phyloP scores from a whole-genome alignment of 2,797 vertebrate genomes.

The Phoebastria nigripes region DNA sequence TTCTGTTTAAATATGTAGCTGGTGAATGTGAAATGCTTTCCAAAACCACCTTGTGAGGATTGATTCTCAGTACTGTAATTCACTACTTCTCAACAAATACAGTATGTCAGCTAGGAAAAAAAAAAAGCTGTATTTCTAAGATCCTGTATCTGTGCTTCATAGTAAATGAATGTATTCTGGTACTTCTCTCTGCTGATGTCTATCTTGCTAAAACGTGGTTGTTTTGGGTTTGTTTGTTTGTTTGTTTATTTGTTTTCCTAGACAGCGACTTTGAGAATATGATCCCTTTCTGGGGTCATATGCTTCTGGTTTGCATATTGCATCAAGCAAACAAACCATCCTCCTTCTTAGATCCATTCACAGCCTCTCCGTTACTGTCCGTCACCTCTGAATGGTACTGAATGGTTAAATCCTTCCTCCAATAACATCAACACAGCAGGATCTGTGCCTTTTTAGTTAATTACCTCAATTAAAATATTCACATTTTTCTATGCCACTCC shows the following conservation, averaged over 20 bases:
- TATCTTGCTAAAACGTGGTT: neutral
- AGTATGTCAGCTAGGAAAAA: neutral
- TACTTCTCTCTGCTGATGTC: neutral
- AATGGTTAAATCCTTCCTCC: neutral
- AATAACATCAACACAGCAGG: neutral
- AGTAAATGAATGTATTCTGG: neutral
- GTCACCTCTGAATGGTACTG: neutral
- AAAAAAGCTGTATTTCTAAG: neutral
- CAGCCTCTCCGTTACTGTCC: neutral
- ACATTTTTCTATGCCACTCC: neutral
- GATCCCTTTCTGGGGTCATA: neutral
- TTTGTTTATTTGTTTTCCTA: neutral
- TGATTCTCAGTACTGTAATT: neutral
- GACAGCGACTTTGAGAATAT: neutral
- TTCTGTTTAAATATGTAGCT: neutral
- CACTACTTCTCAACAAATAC: neutral
- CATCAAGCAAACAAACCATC: neutral
- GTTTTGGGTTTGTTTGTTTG: no score
- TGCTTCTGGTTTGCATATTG: neutral
- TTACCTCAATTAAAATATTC: neutral
- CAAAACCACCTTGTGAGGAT: neutral
- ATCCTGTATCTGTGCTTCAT: neutral
- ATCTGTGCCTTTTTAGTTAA: neutral
- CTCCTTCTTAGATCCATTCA: neutral
- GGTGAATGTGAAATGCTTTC: neutral